Evolutionary conservation across 2,797 vertebrate species (phyloP).

Genomic region (Harpagifer antarcticus): DNA sequence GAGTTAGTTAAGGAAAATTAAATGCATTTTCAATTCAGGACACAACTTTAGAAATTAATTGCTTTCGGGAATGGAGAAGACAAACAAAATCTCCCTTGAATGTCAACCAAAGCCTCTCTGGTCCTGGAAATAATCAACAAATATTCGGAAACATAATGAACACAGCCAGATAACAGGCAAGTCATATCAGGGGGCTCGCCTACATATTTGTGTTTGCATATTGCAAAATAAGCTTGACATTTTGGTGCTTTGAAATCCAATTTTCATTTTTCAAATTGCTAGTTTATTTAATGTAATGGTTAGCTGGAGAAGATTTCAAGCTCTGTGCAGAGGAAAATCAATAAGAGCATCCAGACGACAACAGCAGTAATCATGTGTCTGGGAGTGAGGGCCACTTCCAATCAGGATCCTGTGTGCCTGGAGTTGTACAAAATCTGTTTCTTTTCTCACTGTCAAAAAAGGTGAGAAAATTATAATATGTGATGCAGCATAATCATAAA

Average conservation of each 20-base stretch:
- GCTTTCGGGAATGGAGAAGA: slow-evolving; percentile 26
- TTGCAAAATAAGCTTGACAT: slow-evolving; percentile 52
- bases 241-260: slow-evolving; percentile 54
- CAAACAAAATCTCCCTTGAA: slow-evolving; percentile 16
- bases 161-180: slow-evolving; percentile 15
- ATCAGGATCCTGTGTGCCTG: slow-evolving; percentile 33
- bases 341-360: slow-evolving; percentile 43
- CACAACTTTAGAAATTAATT: slow-evolving; percentile 27
- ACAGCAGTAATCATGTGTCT: slow-evolving; percentile 53
- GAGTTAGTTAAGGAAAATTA: slow-evolving; percentile 4
- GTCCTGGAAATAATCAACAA: slow-evolving; percentile 35
- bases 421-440: slow-evolving; percentile 15
- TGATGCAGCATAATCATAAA: slow-evolving; percentile 4
- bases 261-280: slow-evolving; percentile 62
- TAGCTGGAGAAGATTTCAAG: slow-evolving; percentile 55
- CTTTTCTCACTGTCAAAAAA: slow-evolving; percentile 5
- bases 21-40: slow-evolving; percentile 20
- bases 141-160: slow-evolving; percentile 44
- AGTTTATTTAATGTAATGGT: slow-evolving; percentile 63
- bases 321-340: slow-evolving; percentile 41
- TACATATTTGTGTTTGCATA: slow-evolving; percentile 45
- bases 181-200: slow-evolving; percentile 7
- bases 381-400: slow-evolving; percentile 29
- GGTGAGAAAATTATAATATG: background rate
- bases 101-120: slow-evolving; percentile 2